These are phyloP conservation scores for Cinara cedri DNA, from an alignment of 2,888 invertebrate genomes.

Conservation along the genomic window DNA sequence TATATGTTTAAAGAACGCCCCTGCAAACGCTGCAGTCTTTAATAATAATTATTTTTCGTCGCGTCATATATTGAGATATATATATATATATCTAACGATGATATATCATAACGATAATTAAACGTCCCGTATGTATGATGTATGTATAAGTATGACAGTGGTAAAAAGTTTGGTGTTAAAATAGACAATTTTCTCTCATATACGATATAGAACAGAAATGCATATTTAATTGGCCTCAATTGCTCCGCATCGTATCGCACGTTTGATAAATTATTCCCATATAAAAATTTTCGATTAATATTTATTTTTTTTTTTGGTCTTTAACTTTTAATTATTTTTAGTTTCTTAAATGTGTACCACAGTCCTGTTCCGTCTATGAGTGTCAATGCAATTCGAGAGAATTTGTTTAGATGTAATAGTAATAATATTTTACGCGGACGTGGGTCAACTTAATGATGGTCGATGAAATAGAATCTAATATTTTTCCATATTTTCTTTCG, in stretches of 20 bases:
- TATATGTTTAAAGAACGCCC: neutral
- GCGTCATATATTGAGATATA: too few relatives aligned
- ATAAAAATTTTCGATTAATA: constrained; percentile 21
- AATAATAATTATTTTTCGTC: neutral
- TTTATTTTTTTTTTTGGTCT: too few relatives aligned
- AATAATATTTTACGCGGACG: too few relatives aligned
- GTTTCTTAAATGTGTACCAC: too few relatives aligned
- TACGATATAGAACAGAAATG: neutral
- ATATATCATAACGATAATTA: constrained; percentile 18
- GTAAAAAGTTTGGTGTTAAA: neutral
- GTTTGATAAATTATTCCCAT: constrained; percentile 19
- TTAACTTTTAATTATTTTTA: too few relatives aligned
- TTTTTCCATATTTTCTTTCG: neutral
- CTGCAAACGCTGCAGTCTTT: constrained; percentile 10
- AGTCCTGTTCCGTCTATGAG: too few relatives aligned
- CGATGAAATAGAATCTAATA: neutral
- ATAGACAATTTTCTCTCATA: constrained; percentile 1
- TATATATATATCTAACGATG: neutral
- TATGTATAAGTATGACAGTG: neutral
- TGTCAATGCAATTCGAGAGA: too few relatives aligned
- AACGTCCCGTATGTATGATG: constrained; percentile 18
- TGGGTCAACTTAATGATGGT: too few relatives aligned
- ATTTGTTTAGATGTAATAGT: too few relatives aligned
- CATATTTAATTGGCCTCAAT: constrained; percentile 38
- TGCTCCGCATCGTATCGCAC: constrained; percentile 14